Evolutionary conservation across 2,888 invertebrate species (phyloP).

Genomic region (Parelbella ahira): DNA sequence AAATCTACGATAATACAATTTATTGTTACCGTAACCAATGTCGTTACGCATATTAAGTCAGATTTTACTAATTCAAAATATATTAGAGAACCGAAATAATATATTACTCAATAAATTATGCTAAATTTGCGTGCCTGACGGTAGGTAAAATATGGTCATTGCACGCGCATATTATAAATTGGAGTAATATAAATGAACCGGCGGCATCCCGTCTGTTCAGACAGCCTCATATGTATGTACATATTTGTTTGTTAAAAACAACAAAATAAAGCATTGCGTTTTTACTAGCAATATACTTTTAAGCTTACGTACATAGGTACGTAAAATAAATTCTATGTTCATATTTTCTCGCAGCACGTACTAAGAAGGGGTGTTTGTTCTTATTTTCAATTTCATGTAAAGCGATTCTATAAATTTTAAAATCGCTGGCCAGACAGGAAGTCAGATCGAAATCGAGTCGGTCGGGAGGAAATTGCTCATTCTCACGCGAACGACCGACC

Average conservation of each 20-base stretch:
- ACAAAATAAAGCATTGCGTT: too few species aligned
- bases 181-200: too few species aligned
- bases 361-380: constrained; percentile 42
- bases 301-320: constrained; percentile 5
- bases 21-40: too few species aligned
- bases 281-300: constrained; percentile 1
- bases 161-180: too few species aligned
- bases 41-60: too few species aligned
- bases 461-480: constrained; percentile 77
- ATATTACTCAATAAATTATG: constrained; percentile 4
- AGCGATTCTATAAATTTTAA: constrained; percentile 76
- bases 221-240: too few species aligned
- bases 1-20: too few species aligned
- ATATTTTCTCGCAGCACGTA: constrained; percentile 19
- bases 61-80: background rate
- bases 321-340: constrained; percentile 4
- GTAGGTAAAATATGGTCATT: background rate
- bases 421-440: constrained; percentile 76
- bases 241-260: too few species aligned
- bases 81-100: background rate
- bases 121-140: background rate
- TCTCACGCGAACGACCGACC: constrained; percentile 73
- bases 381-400: constrained; percentile 70
- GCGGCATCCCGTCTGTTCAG: too few species aligned
- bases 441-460: constrained; percentile 77